A percentile compares a stretch with the other conserved stretches of the same genome.
Evolutionary conservation across 2,888 invertebrate species (phyloP).

Genomic region (Platypus cylindrus): DNA sequence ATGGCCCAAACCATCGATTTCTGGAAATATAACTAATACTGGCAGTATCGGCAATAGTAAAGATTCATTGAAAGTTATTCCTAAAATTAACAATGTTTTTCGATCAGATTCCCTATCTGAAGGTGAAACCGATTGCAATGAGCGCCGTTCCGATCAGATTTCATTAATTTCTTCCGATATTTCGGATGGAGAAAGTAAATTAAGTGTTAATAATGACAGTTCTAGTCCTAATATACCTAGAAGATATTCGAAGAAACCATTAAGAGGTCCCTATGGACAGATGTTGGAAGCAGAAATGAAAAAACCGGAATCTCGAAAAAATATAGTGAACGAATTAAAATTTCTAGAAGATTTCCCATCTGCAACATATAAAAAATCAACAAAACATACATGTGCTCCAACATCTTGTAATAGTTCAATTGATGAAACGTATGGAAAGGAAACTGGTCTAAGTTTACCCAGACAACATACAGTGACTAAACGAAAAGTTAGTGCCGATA

Average conservation of each 20-base stretch:
- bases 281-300: conserved; percentile 75
- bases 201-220: conserved; percentile 34
- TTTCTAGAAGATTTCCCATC: conserved; percentile 38
- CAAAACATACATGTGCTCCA: conserved; percentile 30
- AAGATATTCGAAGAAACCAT: conserved; percentile 61
- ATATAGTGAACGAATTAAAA: conserved; percentile 45
- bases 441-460: conserved; percentile 18
- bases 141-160: conserved; percentile 40
- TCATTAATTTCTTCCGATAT: conserved; percentile 49
- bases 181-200: conserved; percentile 41
- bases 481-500: conserved; percentile 36
- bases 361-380: conserved; percentile 17
- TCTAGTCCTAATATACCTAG: conserved; percentile 42
- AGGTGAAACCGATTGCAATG: conserved; percentile 51
- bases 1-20: conserved; percentile 34
- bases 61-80: conserved; percentile 33
- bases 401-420: conserved; percentile 41
- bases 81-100: conserved; percentile 23
- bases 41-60: conserved; percentile 35
- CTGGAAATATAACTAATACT: conserved; percentile 28
- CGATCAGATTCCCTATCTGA: conserved; percentile 60
- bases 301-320: conserved; percentile 45
- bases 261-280: conserved; percentile 65
- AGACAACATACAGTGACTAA: conserved; percentile 23
- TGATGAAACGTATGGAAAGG: conserved; percentile 31